Evolutionary conservation across 2,888 invertebrate species (phyloP).

Genomic region (Callimorpha dominula): DNA sequence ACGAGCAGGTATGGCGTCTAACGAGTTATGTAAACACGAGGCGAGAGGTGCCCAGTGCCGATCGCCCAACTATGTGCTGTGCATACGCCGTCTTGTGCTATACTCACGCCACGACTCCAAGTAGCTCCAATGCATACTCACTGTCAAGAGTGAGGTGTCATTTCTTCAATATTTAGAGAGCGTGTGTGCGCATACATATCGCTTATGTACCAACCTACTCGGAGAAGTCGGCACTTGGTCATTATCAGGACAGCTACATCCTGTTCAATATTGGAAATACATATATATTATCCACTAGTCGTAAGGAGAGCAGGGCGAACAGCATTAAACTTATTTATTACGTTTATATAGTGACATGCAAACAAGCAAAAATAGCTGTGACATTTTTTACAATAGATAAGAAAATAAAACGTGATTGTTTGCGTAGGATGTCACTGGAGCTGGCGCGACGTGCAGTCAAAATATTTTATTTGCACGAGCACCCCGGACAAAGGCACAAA

Average conservation of each 20-base stretch:
- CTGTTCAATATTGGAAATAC: slow-evolving; percentile 35
- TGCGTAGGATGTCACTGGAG: slow-evolving; percentile 58
- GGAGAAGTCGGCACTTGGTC: slow-evolving; percentile 29
- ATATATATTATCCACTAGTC: slow-evolving; percentile 11
- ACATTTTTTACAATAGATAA: slow-evolving; percentile 37
- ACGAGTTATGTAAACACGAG: slow-evolving; percentile 81
- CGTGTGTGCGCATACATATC: slow-evolving; percentile 41
- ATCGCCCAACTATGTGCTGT: slow-evolving; percentile 56
- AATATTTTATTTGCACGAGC: slow-evolving; percentile 76
- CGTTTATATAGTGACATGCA: background rate
- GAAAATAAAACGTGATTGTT: slow-evolving; percentile 54
- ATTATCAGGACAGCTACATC: slow-evolving; percentile 39
- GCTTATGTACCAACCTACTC: slow-evolving; percentile 46
- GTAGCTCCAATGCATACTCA: slow-evolving; percentile 68
- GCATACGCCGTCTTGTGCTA: slow-evolving; percentile 60
- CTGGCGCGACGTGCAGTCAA: slow-evolving; percentile 60
- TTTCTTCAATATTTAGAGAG: slow-evolving; percentile 61
- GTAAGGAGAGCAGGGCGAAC: background rate
- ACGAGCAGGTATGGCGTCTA: slow-evolving; percentile 71
- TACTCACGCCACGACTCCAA: slow-evolving; percentile 62
- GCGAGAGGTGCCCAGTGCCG: slow-evolving; percentile 69
- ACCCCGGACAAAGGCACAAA: slow-evolving; percentile 69
- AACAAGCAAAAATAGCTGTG: slow-evolving; percentile 21
- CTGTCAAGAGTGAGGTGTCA: slow-evolving; percentile 65
- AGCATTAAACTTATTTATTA: background rate